Evolutionary conservation across 2,113 vertebrate genomes (phyloP).

Genomic region (Psilopogon haemacephalus): DNA sequence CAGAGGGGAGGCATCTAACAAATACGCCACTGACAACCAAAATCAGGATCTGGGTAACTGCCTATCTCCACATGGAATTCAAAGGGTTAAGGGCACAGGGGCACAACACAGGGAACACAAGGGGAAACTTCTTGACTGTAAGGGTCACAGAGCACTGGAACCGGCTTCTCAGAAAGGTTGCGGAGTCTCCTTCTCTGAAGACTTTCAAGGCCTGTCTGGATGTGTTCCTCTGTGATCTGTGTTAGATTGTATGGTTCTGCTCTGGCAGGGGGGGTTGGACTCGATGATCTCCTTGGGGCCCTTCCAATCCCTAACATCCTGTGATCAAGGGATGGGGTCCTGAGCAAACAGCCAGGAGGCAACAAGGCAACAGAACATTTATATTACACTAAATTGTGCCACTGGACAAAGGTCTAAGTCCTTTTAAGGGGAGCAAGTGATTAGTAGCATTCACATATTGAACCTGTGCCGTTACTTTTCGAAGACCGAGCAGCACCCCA

Average conservation of each 20-base stretch:
- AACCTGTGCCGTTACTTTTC: neutral
- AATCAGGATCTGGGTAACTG: neutral
- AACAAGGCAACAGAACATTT: neutral
- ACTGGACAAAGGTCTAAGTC: neutral
- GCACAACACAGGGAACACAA: too few species aligned
- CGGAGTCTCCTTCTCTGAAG: too few species aligned
- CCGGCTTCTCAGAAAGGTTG: too few species aligned
- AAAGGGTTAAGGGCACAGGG: neutral
- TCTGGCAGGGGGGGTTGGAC: too few species aligned
- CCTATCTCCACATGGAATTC: fast-evolving
- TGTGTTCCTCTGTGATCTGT: too few species aligned
- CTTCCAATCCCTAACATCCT: too few species aligned
- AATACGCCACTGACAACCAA: fast-evolving
- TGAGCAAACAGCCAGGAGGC: neutral
- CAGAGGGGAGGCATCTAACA: neutral
- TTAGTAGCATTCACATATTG: fast-evolving
- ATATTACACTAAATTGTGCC: fast-evolving
- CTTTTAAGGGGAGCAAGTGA: neutral
- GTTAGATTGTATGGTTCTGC: too few species aligned
- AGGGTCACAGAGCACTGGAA: too few species aligned
- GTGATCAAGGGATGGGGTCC: too few species aligned
- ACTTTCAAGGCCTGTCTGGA: too few species aligned
- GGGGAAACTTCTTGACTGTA: too few species aligned
- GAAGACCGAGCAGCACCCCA: neutral
- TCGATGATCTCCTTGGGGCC: too few species aligned